These are phyloP conservation scores for Coregonus ussuriensis DNA, from an alignment of 2,797 vertebrate genomes.

Conservation along the genomic window DNA sequence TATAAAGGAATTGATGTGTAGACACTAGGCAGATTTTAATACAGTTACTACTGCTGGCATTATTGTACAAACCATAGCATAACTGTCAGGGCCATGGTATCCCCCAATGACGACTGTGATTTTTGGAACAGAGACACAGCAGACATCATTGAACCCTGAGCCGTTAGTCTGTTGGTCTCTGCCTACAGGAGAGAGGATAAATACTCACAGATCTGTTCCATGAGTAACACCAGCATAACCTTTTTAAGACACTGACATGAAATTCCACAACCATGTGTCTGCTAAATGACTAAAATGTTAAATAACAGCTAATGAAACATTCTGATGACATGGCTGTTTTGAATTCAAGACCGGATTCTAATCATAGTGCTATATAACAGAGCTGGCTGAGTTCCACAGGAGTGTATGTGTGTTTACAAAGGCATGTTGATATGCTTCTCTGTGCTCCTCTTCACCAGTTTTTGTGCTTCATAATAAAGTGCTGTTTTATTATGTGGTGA, in stretches of 20 bases:
- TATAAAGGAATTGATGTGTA: not conserved
- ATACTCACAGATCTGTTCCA: not conserved
- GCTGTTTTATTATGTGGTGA: not conserved
- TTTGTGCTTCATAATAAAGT: not conserved
- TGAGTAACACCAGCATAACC: not conserved
- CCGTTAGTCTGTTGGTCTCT: constrained; percentile 78
- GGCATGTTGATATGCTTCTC: not conserved
- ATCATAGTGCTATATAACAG: not conserved
- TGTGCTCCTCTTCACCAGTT: not conserved
- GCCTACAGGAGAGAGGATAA: constrained; percentile 65
- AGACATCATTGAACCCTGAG: constrained; percentile 87
- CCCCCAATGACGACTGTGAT: constrained; percentile 85
- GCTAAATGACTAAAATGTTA: too few relatives aligned
- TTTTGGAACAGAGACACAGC: constrained; percentile 82
- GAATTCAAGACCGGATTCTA: not conserved
- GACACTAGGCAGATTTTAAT: not conserved
- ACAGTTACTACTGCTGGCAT: not conserved
- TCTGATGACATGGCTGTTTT: too few relatives aligned
- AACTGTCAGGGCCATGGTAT: constrained; percentile 83
- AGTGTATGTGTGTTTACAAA: not conserved
- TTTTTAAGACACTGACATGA: not conserved
- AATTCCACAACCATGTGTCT: not conserved
- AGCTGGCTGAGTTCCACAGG: not conserved
- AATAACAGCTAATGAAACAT: too few relatives aligned
- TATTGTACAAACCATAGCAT: constrained; percentile 73